These are phyloP conservation scores for Pyrrhia umbra DNA, from an alignment of 2,888 invertebrate species.

Conservation along the genomic window DNA sequence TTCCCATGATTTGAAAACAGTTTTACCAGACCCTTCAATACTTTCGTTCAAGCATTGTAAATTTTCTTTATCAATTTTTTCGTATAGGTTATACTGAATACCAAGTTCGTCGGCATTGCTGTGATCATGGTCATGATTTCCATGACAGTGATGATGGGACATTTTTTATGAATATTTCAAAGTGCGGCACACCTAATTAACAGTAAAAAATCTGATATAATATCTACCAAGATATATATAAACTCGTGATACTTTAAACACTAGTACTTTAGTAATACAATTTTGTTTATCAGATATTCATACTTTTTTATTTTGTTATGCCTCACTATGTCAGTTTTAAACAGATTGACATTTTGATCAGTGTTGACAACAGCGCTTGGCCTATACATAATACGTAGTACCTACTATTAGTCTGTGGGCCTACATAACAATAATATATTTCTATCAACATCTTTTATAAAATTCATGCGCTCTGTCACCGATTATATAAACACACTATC, in stretches of 20 bases:
- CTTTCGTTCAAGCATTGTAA: conserved; percentile 97
- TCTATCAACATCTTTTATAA: too few species aligned
- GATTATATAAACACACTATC: too few species aligned
- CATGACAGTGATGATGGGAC: conserved; percentile 91
- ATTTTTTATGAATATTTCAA: conserved; percentile 70
- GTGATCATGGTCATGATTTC: conserved; percentile 91
- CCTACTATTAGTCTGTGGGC: too few species aligned
- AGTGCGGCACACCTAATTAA: not conserved
- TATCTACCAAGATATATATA: not conserved
- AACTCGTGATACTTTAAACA: not conserved
- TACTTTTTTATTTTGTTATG: too few species aligned
- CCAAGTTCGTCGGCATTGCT: conserved; percentile 93
- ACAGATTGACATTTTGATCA: too few species aligned
- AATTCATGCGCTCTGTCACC: too few species aligned
- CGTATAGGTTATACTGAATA: conserved; percentile 95
- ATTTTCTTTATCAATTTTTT: conserved; percentile 96
- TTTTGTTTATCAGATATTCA: too few species aligned
- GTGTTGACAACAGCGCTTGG: too few species aligned
- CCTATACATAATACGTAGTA: too few species aligned
- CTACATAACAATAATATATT: too few species aligned
- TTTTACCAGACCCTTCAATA: conserved; percentile 95
- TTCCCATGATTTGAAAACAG: conserved; percentile 98
- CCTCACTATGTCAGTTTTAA: too few species aligned
- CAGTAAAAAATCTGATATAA: not conserved
- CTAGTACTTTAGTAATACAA: not conserved